Conservation (phyloP, 2,888 invertebrate genomes). For the Stomorhina lunata region DNA sequence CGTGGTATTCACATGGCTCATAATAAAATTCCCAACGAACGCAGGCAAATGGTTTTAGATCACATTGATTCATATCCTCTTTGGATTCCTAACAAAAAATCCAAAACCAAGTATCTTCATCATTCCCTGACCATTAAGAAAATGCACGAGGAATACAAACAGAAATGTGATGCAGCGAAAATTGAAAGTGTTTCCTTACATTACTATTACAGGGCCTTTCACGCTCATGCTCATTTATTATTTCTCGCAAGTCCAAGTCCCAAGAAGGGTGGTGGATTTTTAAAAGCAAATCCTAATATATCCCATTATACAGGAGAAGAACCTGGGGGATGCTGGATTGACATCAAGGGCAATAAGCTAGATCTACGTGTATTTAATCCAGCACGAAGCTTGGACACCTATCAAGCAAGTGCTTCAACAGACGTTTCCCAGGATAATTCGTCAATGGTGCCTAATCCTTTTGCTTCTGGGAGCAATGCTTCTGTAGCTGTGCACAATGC, state of each 20-base stretch:
- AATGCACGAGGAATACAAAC: slow-evolving; percentile 66
- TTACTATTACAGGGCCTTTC: slow-evolving; percentile 65
- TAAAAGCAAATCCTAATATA: slow-evolving; percentile 64
- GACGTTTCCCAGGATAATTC: not conserved
- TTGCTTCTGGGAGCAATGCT: slow-evolving; percentile 12
- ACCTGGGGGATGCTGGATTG: slow-evolving; percentile 65
- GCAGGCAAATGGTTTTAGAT: slow-evolving; percentile 55
- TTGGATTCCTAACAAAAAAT: slow-evolving; percentile 67
- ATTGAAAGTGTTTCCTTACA: slow-evolving; percentile 47
- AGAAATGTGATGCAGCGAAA: slow-evolving; percentile 48
- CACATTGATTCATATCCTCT: slow-evolving; percentile 68
- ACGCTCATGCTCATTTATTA: slow-evolving; percentile 62
- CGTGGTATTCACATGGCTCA: slow-evolving; percentile 53
- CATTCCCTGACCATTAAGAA: slow-evolving; percentile 65
- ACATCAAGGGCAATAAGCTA: slow-evolving; percentile 44
- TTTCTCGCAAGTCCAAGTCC: slow-evolving; percentile 55
- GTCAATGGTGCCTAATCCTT: not conserved
- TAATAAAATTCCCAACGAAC: slow-evolving; percentile 63
- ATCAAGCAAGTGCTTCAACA: not conserved
- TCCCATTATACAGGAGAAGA: slow-evolving; percentile 67
- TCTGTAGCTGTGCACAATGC: not conserved
- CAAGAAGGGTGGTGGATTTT: slow-evolving; percentile 23
- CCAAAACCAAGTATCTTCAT: slow-evolving; percentile 66
- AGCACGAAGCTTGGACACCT: not conserved
- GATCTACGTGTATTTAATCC: slow-evolving; percentile 31